Conservation (phyloP, 2,797 vertebrate genomes). For the Buphagus erythrorhynchus region DNA sequence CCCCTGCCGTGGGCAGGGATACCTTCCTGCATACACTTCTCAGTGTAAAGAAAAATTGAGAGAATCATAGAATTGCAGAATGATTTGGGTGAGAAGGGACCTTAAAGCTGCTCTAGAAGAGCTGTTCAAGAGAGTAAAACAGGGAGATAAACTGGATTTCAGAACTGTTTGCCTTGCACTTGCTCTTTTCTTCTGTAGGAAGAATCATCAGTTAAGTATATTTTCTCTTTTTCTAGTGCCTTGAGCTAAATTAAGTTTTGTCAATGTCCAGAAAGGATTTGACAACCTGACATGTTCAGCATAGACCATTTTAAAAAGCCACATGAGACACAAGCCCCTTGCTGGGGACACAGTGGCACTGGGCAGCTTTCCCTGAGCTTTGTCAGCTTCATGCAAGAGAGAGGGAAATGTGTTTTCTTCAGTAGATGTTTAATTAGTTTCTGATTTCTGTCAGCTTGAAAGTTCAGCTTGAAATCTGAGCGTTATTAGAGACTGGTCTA, state of each 20-base stretch:
- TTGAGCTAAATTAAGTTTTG: background rate
- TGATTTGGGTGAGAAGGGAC: background rate
- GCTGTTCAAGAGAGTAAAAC: background rate
- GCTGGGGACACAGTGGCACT: background rate
- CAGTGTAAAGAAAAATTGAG: background rate
- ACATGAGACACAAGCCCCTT: background rate
- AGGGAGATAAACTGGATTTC: background rate
- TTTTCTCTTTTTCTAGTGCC: background rate
- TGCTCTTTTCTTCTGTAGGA: background rate
- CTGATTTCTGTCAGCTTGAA: background rate
- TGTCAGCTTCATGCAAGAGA: background rate
- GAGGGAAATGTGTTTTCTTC: background rate
- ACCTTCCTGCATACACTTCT: background rate
- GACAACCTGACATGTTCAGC: background rate
- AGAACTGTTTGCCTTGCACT: background rate
- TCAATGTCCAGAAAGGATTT: background rate
- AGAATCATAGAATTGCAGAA: background rate
- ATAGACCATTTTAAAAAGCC: background rate
- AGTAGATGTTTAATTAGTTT: background rate
- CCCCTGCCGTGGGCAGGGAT: background rate
- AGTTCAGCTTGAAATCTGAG: background rate
- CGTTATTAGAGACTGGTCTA: accelerated
- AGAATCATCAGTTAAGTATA: background rate
- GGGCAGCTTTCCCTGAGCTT: background rate
- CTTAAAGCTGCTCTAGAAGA: background rate